phyloP scores from a whole-genome alignment of 2,888 invertebrate genomes.

The Habroteleia sp. region DNA sequence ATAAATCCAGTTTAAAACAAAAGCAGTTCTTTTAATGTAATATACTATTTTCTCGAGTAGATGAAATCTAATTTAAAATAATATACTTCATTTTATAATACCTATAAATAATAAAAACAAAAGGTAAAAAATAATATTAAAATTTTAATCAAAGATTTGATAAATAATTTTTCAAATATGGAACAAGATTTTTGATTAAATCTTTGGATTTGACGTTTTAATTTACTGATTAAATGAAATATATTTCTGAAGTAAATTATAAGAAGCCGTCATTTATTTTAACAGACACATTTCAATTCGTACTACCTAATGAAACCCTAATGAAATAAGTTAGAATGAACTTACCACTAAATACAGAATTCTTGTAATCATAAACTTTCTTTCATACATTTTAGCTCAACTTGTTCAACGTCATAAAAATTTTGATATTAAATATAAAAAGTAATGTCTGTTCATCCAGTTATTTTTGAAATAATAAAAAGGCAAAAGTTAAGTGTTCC shows the following conservation, averaged over 20 bases:
- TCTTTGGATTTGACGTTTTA: no score
- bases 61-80: no score
- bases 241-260: slow-evolving; percentile 35
- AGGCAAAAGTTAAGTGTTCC: slow-evolving; percentile 52
- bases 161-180: no score
- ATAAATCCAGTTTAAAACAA: no score
- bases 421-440: slow-evolving; percentile 61
- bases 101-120: no score
- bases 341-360: slow-evolving; percentile 48
- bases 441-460: slow-evolving; percentile 50
- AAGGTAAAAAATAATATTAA: no score
- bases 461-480: slow-evolving; percentile 62
- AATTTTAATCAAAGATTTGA: no score
- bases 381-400: slow-evolving; percentile 43
- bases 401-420: slow-evolving; percentile 49
- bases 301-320: slow-evolving; percentile 54
- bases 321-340: slow-evolving; percentile 57
- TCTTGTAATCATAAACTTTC: slow-evolving; percentile 57
- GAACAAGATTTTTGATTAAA: no score
- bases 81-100: no score
- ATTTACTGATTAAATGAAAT: slow-evolving; percentile 52
- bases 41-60: no score
- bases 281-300: slow-evolving; percentile 37
- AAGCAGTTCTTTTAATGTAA: no score
- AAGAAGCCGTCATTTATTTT: slow-evolving; percentile 30